phyloP scores from a whole-genome alignment of 2,113 vertebrate genomes.

The Orthonyx spaldingii region DNA sequence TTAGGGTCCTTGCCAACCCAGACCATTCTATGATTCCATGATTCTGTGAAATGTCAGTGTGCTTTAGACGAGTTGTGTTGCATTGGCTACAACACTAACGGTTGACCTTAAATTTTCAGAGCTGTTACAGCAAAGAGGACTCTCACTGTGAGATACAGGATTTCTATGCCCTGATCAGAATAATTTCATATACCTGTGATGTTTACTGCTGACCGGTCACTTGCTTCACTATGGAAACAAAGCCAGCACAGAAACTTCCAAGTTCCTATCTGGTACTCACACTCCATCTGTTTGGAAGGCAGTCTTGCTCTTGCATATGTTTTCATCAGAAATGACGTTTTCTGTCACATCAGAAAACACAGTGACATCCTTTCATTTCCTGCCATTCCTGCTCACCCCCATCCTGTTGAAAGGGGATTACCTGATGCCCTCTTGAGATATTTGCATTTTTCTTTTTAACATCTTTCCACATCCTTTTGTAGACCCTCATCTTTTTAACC shows the following conservation, averaged over 20 bases:
- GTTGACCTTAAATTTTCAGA: not conserved
- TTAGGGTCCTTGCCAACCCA: not conserved
- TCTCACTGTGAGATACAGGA: not conserved
- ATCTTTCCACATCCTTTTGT: not conserved
- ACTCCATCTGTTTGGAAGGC: not conserved
- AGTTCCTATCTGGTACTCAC: not conserved
- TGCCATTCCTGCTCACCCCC: not conserved
- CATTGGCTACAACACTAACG: not conserved
- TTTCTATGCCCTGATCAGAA: not conserved
- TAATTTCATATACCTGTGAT: not conserved
- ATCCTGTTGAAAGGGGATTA: not conserved
- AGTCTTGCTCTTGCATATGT: not conserved
- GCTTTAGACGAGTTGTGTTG: not conserved
- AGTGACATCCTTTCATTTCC: not conserved
- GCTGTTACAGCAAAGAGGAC: not conserved
- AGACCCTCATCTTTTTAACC: not conserved
- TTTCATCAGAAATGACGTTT: not conserved
- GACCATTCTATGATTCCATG: not conserved
- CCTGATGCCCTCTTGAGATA: fast-evolving
- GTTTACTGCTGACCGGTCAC: not conserved
- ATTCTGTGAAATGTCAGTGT: not conserved
- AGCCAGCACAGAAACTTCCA: not conserved
- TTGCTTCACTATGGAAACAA: not conserved
- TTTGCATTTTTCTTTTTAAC: not conserved
- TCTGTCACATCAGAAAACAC: not conserved